These are phyloP conservation scores for Carposina sasakii DNA, from an alignment of 1,140 invertebrate genomes.

Conservation along the genomic window DNA sequence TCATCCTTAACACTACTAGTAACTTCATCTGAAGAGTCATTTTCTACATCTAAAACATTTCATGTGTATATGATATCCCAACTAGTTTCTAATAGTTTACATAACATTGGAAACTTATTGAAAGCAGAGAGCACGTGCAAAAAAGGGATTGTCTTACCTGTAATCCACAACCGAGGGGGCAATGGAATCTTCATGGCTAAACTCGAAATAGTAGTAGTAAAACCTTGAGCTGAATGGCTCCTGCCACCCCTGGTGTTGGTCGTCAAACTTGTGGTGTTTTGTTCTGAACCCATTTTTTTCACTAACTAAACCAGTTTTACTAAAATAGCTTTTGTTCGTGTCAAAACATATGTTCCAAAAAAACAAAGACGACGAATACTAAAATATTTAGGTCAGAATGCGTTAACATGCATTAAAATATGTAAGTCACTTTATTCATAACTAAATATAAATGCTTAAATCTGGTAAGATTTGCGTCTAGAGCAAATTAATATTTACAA, in stretches of 20 bases:
- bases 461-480: constrained; percentile 56
- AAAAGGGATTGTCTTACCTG: constrained; percentile 36
- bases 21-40: constrained; percentile 59
- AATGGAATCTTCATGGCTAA: constrained; percentile 62
- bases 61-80: not conserved
- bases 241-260: constrained; percentile 34
- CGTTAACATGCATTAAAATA: too few species aligned
- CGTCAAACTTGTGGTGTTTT: too few species aligned
- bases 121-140: not conserved
- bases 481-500: constrained; percentile 56
- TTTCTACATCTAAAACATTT: constrained; percentile 46
- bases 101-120: not conserved
- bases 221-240: constrained; percentile 60
- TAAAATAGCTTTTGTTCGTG: too few species aligned
- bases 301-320: too few species aligned
- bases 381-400: too few species aligned
- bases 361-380: constrained; percentile 35
- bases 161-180: constrained; percentile 62
- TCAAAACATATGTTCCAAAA: constrained; percentile 32
- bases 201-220: constrained; percentile 38
- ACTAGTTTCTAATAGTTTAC: not conserved
- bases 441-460: constrained; percentile 52
- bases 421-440: too few species aligned
- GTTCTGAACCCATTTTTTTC: too few species aligned
- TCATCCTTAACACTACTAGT: constrained; percentile 39